Evolutionary conservation across 2,113 vertebrate genomes (phyloP).

Genomic region (Lutjanus erythropterus): DNA sequence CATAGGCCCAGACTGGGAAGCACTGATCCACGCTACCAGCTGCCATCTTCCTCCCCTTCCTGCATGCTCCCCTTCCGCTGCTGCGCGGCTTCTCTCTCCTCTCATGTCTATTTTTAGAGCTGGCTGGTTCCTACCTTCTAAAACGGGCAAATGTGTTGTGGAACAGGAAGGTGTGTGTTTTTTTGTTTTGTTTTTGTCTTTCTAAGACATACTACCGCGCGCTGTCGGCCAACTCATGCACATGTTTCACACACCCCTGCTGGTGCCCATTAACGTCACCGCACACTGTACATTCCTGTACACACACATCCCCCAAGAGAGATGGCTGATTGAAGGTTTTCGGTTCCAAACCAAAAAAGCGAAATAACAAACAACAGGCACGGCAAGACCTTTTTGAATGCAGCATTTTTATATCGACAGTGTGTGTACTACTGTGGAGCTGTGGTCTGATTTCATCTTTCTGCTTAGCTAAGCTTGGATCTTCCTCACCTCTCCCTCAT

Average conservation of each 20-base stretch:
- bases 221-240: constrained; percentile 48
- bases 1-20: constrained; percentile 78
- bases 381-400: constrained; percentile 54
- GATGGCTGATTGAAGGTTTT: constrained; percentile 74
- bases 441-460: constrained; percentile 75
- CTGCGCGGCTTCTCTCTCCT: constrained; percentile 74
- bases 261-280: constrained; percentile 28
- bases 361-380: constrained; percentile 62
- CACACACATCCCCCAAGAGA: constrained; percentile 51
- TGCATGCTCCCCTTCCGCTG: constrained; percentile 78
- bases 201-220: constrained; percentile 60
- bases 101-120: constrained; percentile 87
- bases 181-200: constrained; percentile 36
- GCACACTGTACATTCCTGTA: constrained; percentile 59
- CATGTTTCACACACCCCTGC: constrained; percentile 41
- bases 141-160: constrained; percentile 82
- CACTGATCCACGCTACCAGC: constrained; percentile 80
- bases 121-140: constrained; percentile 86
- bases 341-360: constrained; percentile 65
- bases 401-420: constrained; percentile 57
- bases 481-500: constrained; percentile 73
- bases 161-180: constrained; percentile 70
- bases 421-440: constrained; percentile 47
- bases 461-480: constrained; percentile 81
- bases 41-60: constrained; percentile 82